Base-by-base conservation (phyloP, 2,113 vertebrate genomes). In the Cichladusa arquata region DNA sequence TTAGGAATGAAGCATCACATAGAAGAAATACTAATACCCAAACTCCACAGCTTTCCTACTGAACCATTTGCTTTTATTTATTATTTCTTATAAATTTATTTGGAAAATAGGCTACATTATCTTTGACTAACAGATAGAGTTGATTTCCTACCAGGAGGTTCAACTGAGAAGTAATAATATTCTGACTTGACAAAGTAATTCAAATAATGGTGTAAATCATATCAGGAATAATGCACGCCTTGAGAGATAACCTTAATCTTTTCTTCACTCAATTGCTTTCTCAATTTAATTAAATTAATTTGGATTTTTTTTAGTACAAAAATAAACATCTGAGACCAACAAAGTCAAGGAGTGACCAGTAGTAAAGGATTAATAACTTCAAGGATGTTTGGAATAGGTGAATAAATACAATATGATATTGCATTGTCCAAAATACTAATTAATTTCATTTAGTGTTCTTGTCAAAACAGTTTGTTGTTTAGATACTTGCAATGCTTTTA, bases 261-360 rank as follows among this genome's bases (percentile, higher is more conserved):
- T 97, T 79, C 93, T 58, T 50, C 14, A 80, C 31, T 79, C 67
- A 53, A 31, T 76, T 33, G 24, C 8, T 77, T 88, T 78, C 24
- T 44, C 33, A 76, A 9, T 74, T 94, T 93, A 96, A 96, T 93
- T 96, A 66, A 96, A 92, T 12, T 92, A 44, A 61, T 92, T 80
- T 86, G 9, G 38, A 69, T 14, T 60, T 22, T 50, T 67, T 95
- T 58, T 8, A 9, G 44, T 20, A 18, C 1, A 11, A 60, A 26
- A 31, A 22, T 26, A n/a, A 28, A 36, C 11, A 51, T 4, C 4
- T 1, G 2, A 40, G 20, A 9, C 2, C 4, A 29, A 25, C 7
- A 58, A 48, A 44, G 16, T 6, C 6, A 51, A 38, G 5, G 16
- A 73, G 11, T 56, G 23, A 40, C 17, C 31, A 51, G 15, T 48